A percentile compares a stretch with the other conserved stretches of the same genome.
Evolutionary conservation across 2,888 invertebrate species (phyloP).

Genomic region (Ornithoptera priamus): DNA sequence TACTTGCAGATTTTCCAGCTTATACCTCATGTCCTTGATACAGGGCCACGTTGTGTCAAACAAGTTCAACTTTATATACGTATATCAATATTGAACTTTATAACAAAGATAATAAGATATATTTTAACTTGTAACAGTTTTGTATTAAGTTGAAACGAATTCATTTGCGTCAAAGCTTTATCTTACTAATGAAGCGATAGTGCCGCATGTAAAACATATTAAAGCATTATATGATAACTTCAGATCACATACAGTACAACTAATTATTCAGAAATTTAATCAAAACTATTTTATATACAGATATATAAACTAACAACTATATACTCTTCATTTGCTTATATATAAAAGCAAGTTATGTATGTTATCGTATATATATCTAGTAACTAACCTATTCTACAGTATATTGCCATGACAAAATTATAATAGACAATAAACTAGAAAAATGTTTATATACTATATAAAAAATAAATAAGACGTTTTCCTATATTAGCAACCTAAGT

Average conservation of each 20-base stretch:
- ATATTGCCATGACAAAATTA: too few species aligned
- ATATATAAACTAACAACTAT: neutral
- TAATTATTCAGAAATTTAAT: neutral
- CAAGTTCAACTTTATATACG: neutral
- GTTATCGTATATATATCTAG: too few species aligned
- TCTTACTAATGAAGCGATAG: slow-evolving; percentile 46
- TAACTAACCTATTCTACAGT: too few species aligned
- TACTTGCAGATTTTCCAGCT: slow-evolving; percentile 8
- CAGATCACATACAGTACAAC: neutral
- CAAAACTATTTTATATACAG: neutral
- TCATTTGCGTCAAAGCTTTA: slow-evolving; percentile 44
- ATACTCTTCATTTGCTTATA: too few species aligned
- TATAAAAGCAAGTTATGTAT: too few species aligned
- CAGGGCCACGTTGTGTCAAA: neutral
- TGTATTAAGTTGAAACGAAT: slow-evolving; percentile 23
- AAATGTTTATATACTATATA: too few species aligned
- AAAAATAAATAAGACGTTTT: too few species aligned
- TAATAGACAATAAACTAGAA: too few species aligned
- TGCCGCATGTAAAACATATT: slow-evolving; percentile 30
- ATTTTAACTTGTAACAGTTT: slow-evolving; percentile 1
- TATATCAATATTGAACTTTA: neutral
- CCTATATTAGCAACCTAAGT: too few species aligned
- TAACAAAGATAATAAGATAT: neutral
- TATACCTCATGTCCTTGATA: slow-evolving; percentile 6
- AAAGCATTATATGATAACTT: slow-evolving; percentile 23